Base-by-base conservation (phyloP, 2,797 vertebrate species). In the Esox masquinongy region DNA sequence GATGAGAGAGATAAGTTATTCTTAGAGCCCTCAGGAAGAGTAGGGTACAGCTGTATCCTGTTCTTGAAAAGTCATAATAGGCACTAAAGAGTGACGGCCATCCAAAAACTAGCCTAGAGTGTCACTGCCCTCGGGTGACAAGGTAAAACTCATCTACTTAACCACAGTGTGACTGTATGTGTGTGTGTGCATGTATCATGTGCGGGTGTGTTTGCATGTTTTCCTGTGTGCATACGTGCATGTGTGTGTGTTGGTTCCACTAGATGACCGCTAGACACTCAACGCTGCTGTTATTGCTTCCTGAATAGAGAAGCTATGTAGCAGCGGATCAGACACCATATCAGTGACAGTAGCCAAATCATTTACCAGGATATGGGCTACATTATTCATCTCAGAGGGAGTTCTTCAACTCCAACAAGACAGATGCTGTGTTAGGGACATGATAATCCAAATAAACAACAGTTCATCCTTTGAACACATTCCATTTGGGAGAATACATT, bases 101-200 rank as follows among this genome's bases (percentile, higher is more conserved):
- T 78, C 74, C 72, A 77, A 76, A 87, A 90, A 80, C 49, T 47
- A 8, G 7, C 67, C 51, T 19, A 29, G 31, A 67, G 39, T 75
- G 76, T 86, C 83, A 80, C 47, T 82, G 22, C 3, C 75, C 68
- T 31, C 74, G 76, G 79, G 80, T 80, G 74, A 83, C 70, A 79
- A 82, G 87, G 90, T 92, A 87, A 91, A 88, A 89, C 75, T 88
- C 80, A 86, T 92, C 79, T 74, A 63, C 70, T 73, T 74, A 76
- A 53, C 16, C 53, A 31, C 64, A 53, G 26, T 31, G 70, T 61
- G 8, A 26, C 17, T 53, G 39, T 36, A 15, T 47, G 43, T 50
- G 26, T 50, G 22, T 49, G 26, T 5, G 22, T 72, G 56, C 39
- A 1, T 50, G 51, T 77, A 0, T 5, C 16, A 16, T 53, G 29